Evolutionary conservation across 2,113 vertebrate species (phyloP).

Genomic region (Nothocercus nigrocapillus): DNA sequence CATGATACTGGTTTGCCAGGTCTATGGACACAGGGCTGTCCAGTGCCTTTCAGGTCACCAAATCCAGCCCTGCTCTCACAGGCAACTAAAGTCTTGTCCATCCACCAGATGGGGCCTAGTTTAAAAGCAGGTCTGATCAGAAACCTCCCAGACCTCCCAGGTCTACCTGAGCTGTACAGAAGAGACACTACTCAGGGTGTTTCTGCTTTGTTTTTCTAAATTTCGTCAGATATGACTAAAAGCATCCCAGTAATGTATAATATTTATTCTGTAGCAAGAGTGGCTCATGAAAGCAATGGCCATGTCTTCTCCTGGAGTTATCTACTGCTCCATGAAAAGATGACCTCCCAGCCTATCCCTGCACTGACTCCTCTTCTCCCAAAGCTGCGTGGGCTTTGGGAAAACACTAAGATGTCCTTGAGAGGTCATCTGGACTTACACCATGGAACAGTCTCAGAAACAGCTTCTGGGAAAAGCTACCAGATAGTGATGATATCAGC

Average conservation of each 20-base stretch:
- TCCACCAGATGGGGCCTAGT: neutral
- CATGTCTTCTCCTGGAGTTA: neutral
- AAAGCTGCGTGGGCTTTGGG: neutral
- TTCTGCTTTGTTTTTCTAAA: neutral
- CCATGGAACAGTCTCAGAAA: neutral
- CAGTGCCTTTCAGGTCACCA: no score
- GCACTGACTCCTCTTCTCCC: neutral
- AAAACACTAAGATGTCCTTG: neutral
- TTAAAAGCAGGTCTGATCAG: neutral
- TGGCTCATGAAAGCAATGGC: neutral
- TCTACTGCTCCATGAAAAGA: neutral
- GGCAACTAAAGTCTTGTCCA: neutral
- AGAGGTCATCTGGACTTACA: neutral
- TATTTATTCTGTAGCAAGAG: neutral
- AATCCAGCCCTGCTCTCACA: neutral
- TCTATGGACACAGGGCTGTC: no score
- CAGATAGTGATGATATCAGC: neutral
- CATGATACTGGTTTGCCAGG: neutral
- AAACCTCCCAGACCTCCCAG: neutral
- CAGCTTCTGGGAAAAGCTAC: no score
- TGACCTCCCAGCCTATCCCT: fast-evolving
- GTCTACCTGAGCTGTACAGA: neutral
- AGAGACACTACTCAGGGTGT: neutral
- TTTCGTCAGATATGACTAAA: neutral
- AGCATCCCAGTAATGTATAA: neutral